Conservation (phyloP, 2,113 vertebrate genomes). For the Archocentrus centrarchus region DNA sequence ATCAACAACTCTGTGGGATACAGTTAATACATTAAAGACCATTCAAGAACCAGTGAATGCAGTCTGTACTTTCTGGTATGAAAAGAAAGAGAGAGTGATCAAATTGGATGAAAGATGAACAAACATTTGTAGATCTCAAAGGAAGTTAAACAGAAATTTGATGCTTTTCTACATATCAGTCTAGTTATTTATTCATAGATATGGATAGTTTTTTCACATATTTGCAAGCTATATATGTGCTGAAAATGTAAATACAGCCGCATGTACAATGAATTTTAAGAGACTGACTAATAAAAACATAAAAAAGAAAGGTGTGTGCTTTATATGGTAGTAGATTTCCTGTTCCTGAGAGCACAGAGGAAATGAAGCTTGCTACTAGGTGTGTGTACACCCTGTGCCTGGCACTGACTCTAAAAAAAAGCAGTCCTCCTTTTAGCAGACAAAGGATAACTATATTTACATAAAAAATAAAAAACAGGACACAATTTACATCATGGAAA, state of each 20-base stretch:
- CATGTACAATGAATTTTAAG: background rate
- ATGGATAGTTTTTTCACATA: background rate
- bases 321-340: fast-evolving
- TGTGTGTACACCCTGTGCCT: background rate
- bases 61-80: too few relatives aligned
- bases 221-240: background rate
- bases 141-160: too few relatives aligned
- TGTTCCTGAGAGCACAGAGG: background rate
- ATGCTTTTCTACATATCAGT: too few relatives aligned
- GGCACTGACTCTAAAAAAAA: fast-evolving
- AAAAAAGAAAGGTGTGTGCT: background rate
- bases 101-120: too few relatives aligned
- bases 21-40: too few relatives aligned
- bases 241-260: background rate
- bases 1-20: too few relatives aligned
- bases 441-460: fast-evolving
- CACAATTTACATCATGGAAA: background rate
- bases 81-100: too few relatives aligned
- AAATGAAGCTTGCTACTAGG: background rate
- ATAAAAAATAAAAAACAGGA: background rate
- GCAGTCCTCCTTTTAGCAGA: fast-evolving
- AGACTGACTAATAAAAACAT: background rate
- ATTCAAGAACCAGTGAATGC: too few relatives aligned
- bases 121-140: too few relatives aligned
- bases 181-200: too few relatives aligned